phyloP scores from a whole-genome alignment of 2,888 invertebrate species.

The Leucania comma region DNA sequence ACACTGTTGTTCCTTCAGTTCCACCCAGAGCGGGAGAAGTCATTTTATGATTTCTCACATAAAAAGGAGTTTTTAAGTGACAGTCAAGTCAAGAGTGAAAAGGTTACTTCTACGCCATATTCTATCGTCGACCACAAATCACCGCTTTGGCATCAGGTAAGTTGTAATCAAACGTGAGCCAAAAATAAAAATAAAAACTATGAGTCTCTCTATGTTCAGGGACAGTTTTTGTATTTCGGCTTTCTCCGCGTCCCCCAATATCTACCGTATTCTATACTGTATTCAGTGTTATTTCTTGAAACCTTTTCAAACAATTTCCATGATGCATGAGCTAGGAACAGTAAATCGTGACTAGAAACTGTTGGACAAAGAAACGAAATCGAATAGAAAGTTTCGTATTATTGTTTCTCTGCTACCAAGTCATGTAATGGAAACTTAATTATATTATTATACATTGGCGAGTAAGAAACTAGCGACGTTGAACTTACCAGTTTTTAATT shows the following conservation, averaged over 20 bases:
- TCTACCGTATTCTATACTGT: slow-evolving; percentile 2
- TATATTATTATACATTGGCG: slow-evolving; percentile 32
- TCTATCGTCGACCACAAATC: too few species aligned
- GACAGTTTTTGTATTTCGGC: not conserved
- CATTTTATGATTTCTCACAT: too few species aligned
- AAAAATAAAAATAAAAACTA: too few species aligned
- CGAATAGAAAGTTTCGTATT: slow-evolving; percentile 54
- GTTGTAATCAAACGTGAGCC: too few species aligned
- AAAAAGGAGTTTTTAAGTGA: too few species aligned
- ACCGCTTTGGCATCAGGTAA: not conserved
- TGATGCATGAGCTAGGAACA: slow-evolving; percentile 46
- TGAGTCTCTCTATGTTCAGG: not conserved
- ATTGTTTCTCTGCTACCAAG: slow-evolving; percentile 46
- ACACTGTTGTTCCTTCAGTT: too few species aligned
- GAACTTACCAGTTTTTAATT: slow-evolving; percentile 22
- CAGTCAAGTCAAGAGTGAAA: too few species aligned
- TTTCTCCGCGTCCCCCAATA: slow-evolving; percentile 12
- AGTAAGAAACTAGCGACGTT: slow-evolving; percentile 8
- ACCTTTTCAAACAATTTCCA: slow-evolving; percentile 43
- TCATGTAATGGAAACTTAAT: slow-evolving; percentile 56
- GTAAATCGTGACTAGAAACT: slow-evolving; percentile 55
- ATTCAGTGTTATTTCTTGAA: slow-evolving; percentile 35
- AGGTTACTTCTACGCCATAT: too few species aligned
- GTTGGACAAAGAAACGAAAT: slow-evolving; percentile 47
- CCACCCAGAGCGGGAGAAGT: too few species aligned